Conservation (phyloP, 2,797 vertebrate species). For the Amphiprion clarkii region DNA sequence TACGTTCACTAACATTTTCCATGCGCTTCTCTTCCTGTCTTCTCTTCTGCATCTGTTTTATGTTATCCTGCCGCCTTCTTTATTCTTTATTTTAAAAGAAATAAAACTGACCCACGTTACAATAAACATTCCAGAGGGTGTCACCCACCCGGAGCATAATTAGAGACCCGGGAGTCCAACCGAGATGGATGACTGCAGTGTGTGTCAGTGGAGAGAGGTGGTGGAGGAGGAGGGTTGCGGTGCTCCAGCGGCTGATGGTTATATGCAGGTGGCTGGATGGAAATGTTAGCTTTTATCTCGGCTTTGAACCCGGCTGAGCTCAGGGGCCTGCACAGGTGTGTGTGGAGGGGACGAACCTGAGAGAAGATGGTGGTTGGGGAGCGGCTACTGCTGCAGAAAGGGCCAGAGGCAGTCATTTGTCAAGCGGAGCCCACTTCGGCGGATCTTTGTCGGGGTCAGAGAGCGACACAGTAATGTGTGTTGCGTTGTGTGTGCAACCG, state of each 20-base stretch:
- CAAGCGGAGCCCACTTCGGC: slow-evolving; percentile 55
- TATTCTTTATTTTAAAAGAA: slow-evolving; percentile 33
- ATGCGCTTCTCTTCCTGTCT: background rate
- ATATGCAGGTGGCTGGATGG: slow-evolving; percentile 77
- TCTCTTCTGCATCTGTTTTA: slow-evolving; percentile 19
- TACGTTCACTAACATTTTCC: background rate
- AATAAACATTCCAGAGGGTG: slow-evolving; percentile 78
- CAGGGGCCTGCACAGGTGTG: slow-evolving; percentile 69
- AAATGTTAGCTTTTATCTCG: slow-evolving; percentile 75
- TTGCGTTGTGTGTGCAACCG: slow-evolving; percentile 55
- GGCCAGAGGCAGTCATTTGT: slow-evolving; percentile 73
- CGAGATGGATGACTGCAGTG: slow-evolving; percentile 73
- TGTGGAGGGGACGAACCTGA: slow-evolving; percentile 24
- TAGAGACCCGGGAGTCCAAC: slow-evolving; percentile 76
- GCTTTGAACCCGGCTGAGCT: slow-evolving; percentile 75
- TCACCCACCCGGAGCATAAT: slow-evolving; percentile 76
- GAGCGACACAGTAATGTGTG: slow-evolving; percentile 53
- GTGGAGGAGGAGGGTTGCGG: background rate
- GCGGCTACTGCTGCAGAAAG: slow-evolving; percentile 45
- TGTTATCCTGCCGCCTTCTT: slow-evolving; percentile 9
- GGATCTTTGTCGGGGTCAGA: slow-evolving; percentile 65
- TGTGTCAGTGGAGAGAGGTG: slow-evolving; percentile 66
- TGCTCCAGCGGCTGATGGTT: slow-evolving; percentile 61
- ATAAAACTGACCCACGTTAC: slow-evolving; percentile 61
- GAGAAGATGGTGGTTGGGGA: slow-evolving; percentile 26